Base-by-base conservation (phyloP, 2,888 invertebrate species). In the Proisotoma minuta region DNA sequence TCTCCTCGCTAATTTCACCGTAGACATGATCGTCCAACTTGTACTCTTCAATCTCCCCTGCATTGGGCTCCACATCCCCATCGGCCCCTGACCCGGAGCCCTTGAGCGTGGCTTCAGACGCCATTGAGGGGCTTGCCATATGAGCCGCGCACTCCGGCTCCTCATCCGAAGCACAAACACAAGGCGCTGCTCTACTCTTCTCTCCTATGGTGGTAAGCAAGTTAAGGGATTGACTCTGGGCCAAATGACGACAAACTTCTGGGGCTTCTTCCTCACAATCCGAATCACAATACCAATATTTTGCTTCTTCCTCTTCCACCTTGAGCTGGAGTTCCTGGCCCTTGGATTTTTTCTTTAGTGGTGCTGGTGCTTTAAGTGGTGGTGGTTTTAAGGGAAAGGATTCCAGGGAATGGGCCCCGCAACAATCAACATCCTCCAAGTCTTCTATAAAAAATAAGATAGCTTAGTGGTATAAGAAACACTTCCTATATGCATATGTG, bases 231-330 rank as follows among this genome's bases (percentile, higher is more conserved):
- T n/a, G n/a, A n/a, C n/a, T n/a, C n/a, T n/a, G n/a, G n/a, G n/a
- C n/a, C 12, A 65, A 66, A 10, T 60, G 64, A 40, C 70, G 51
- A 40, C 68, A 68, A 29, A 66, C 52, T 18, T 62, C 64, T 23
- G 62, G 48, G 20, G 59, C 64, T 51, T 63, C 40, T 56, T 72
- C 70, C 53, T 72, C 71, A 59, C 72, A 70, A 59, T 73, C 71
- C 15, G 73, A 73, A 59, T 71, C 73, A 66, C 73, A 73, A 58
- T 73, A 73, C 73, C 73, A 73, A 57, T 69, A 69, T 57, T 73
- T 72, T 20, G 73, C 68, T 39, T 72, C 72, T 24, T 54, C 59
- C 51, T 66, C 66, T 43, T 66, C 66, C 23, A 47, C 63, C 34
- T n/a, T n/a, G n/a, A n/a, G n/a, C n/a, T n/a, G n/a, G n/a, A n/a